Base-by-base conservation (phyloP, 1,140 invertebrate species). In the Chrysomallon squamiferum region DNA sequence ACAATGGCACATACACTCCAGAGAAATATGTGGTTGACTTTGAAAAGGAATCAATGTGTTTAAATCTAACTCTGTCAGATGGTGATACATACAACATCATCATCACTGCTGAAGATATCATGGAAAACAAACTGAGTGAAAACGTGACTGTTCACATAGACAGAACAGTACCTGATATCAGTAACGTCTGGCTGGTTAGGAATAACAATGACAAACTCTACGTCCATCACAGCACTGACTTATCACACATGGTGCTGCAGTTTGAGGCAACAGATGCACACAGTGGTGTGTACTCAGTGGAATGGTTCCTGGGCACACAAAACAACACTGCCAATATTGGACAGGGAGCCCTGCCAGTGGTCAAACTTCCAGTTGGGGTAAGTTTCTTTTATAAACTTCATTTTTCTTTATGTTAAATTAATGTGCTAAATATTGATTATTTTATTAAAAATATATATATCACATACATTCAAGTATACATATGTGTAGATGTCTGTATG, bases 221-320 rank as follows among this genome's bases (percentile, higher is more conserved):
- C 58, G 72, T 76, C 35, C 72, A 76, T 56, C 63, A 72, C 60
- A 50, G 32, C 22, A 58, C 59, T 11, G 74, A 76, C 56, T 62
- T 76, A 3, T 76, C 74, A 7, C 64, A 43, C 35, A 76, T 76
- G 74, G 35, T 22, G 2, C 25, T 76, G 6, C 18, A 62, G 47
- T 68, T 76, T 45, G 49, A 68, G 6, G 59, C 69, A 15, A 49
- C 62, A 22, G 74, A 76, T 52, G 18, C 49, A 4, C 71, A 76
- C 47, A 72, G 74, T 49, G 72, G 74, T 54, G 25, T 76, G 22
- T 29, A 56, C 11, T 52, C 63, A 38, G 45, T 76, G 15, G 15
- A 66, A 29, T 76, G 72, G 69, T 25, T 41, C 1, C 35, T 76
- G 30, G 69, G 72, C 20, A 71, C 66, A 35, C 33, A 15, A 13